Conservation (phyloP, 2,888 invertebrate species). For the Adineta ricciae region DNA sequence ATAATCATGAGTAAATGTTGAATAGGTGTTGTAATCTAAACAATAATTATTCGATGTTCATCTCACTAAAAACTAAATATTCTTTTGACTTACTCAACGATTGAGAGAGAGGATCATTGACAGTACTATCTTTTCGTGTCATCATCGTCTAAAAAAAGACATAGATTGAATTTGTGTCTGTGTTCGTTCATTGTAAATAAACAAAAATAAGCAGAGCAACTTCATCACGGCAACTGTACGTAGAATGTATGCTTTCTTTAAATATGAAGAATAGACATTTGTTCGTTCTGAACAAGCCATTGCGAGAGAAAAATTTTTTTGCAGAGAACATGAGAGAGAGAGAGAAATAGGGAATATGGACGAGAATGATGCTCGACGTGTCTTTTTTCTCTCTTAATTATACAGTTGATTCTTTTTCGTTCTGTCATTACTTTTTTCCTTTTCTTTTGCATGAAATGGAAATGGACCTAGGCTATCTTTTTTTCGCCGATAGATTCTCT, state of each 20-base stretch:
- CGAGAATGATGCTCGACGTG: neutral
- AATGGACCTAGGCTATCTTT: conserved; percentile 6
- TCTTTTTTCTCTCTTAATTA: neutral
- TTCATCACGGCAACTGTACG: neutral
- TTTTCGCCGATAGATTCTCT: neutral
- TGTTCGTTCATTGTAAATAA: neutral
- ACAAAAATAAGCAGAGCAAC: neutral
- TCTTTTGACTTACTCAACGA: neutral
- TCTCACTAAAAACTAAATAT: too few species aligned
- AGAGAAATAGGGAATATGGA: neutral
- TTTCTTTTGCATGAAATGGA: neutral
- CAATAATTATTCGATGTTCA: neutral
- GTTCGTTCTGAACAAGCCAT: neutral
- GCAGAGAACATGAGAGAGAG: neutral
- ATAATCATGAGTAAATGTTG: neutral
- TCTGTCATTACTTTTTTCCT: neutral
- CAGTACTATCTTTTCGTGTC: neutral
- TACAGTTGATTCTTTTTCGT: neutral
- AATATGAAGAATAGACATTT: neutral
- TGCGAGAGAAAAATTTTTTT: neutral
- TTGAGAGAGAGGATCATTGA: neutral
- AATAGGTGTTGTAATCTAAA: neutral
- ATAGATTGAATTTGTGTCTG: neutral
- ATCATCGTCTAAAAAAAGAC: neutral
- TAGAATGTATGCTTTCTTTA: neutral